Percentiles rank a stretch among this genome's conserved stretches.
These are phyloP conservation scores for Drosophila infuscata DNA, from an alignment of 2,888 invertebrate genomes.

Conservation along the genomic window DNA sequence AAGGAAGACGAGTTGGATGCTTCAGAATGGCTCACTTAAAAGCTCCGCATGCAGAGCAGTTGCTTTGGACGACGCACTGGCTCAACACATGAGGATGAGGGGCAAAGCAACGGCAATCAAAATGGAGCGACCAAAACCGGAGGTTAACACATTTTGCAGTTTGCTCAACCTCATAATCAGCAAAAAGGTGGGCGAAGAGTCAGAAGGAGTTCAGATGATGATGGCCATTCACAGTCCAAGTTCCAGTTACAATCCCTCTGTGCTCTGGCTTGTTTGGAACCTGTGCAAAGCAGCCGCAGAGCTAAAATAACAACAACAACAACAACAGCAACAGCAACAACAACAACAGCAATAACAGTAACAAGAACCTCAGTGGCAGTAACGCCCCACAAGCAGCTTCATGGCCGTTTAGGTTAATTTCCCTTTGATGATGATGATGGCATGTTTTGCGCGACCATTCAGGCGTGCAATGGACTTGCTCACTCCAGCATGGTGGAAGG, in stretches of 20 bases:
- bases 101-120: conserved; percentile 41
- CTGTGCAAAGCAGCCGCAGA: conserved; percentile 54
- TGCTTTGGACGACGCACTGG: conserved; percentile 20
- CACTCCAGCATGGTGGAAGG: conserved; percentile 43
- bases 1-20: conserved; percentile 38
- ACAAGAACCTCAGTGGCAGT: conserved; percentile 44
- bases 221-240: conserved; percentile 24
- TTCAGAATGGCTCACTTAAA: conserved; percentile 49
- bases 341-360: conserved; percentile 24
- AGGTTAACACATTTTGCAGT: conserved; percentile 64
- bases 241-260: conserved; percentile 16
- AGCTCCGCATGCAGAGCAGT: conserved; percentile 10
- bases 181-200: conserved; percentile 45
- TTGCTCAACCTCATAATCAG: conserved; percentile 69
- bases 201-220: conserved; percentile 11
- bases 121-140: conserved; percentile 54
- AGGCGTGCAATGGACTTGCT: conserved; percentile 82
- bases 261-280: conserved; percentile 16
- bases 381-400: conserved; percentile 68
- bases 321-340: conserved; percentile 19
- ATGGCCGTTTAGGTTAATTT: conserved; percentile 82
- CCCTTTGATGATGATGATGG: conserved; percentile 82
- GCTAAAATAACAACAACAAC: conserved; percentile 17
- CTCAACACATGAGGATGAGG: conserved; percentile 6
- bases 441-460: conserved; percentile 80